Evolutionary conservation across 2,888 invertebrate genomes (phyloP).

Genomic region (Hypena proboscidalis): DNA sequence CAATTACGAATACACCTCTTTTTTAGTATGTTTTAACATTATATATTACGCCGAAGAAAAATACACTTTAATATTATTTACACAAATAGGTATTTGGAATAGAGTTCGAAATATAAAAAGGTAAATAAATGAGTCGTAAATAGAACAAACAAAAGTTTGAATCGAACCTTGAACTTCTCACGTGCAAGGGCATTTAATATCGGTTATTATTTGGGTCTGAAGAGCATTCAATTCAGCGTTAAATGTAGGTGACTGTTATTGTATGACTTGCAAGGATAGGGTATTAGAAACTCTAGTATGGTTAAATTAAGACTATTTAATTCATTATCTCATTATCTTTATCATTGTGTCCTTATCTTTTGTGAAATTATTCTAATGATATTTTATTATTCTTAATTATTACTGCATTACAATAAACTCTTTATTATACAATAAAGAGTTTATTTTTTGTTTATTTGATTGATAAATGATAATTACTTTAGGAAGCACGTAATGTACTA

Average conservation of each 20-base stretch:
- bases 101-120: no score
- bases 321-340: no score
- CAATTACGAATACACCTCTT: not conserved
- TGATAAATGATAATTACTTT: no score
- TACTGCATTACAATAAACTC: no score
- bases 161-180: constrained; percentile 42
- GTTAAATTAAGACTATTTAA: no score
- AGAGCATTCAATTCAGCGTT: constrained; percentile 23
- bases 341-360: no score
- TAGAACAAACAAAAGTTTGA: constrained; percentile 33
- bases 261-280: constrained; percentile 1
- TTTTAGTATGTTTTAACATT: no score
- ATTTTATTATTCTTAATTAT: no score
- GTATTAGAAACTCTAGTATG: constrained; percentile 16
- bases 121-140: constrained; percentile 15
- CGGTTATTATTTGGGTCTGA: constrained; percentile 30
- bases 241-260: not conserved
- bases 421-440: no score
- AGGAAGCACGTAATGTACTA: no score
- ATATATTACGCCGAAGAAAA: not conserved
- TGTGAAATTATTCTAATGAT: no score
- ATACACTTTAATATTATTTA: not conserved
- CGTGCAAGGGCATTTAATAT: constrained; percentile 36
- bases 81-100: not conserved
- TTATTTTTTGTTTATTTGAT: no score